phyloP scores from a whole-genome alignment of 1,140 invertebrate genomes.

The Diachasma alloeum region DNA sequence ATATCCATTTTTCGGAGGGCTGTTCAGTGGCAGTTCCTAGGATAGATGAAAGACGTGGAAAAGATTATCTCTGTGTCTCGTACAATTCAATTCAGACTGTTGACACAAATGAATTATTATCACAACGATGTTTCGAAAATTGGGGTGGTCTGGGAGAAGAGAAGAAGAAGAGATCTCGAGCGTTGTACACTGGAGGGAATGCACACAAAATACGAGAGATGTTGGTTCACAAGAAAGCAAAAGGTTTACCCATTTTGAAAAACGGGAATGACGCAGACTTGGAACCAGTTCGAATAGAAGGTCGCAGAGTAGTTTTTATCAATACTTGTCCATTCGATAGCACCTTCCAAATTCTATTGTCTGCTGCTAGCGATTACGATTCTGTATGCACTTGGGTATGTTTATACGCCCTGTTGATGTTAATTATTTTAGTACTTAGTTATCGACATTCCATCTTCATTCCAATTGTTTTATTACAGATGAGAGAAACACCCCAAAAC shows the following conservation, averaged over 20 bases:
- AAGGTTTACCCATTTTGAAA: constrained; percentile 13
- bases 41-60: constrained; percentile 31
- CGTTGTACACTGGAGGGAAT: constrained; percentile 4
- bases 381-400: too few species aligned
- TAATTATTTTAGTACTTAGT: too few species aligned
- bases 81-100: not conserved
- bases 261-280: constrained; percentile 21
- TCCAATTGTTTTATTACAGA: too few species aligned
- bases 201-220: constrained; percentile 8
- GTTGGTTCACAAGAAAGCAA: not conserved
- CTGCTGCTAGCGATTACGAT: too few species aligned
- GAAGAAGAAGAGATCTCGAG: not conserved
- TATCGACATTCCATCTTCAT: too few species aligned
- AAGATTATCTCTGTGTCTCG: constrained; percentile 25
- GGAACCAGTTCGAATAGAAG: constrained; percentile 8
- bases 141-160: constrained; percentile 11
- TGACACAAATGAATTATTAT: not conserved
- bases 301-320: not conserved
- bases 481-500: too few species aligned
- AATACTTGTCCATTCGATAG: constrained; percentile 25
- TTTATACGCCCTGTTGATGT: too few species aligned
- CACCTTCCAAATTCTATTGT: constrained; percentile 5
- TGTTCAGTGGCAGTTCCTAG: constrained; percentile 26
- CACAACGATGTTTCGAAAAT: constrained; percentile 4
- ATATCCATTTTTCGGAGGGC: constrained; percentile 26